Evolutionary conservation across 2,113 vertebrate species (phyloP).

Genomic region (Sylvilagus bachmani): DNA sequence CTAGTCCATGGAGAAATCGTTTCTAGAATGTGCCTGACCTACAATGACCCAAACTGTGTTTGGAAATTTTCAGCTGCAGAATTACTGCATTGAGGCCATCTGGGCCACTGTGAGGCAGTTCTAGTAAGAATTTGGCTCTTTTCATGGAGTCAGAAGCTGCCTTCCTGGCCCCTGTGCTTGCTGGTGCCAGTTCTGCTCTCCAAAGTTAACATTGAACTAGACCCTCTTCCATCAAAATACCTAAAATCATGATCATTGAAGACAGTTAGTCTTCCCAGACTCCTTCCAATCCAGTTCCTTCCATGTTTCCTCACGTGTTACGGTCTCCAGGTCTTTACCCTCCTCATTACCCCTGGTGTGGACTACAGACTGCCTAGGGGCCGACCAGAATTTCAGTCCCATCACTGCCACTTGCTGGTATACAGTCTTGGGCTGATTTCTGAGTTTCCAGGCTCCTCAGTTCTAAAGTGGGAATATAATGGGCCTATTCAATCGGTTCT

Average conservation of each 20-base stretch:
- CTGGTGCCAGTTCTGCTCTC: neutral
- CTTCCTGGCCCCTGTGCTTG: neutral
- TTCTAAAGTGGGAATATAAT: neutral
- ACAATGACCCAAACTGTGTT: neutral
- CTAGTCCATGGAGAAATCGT: neutral
- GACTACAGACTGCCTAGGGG: neutral
- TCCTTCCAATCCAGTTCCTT: neutral
- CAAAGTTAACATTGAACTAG: neutral
- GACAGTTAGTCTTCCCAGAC: neutral
- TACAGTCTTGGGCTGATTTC: neutral
- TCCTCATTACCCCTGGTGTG: neutral
- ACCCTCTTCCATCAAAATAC: neutral
- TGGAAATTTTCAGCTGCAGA: neutral
- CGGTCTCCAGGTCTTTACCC: neutral
- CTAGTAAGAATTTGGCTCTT: conserved; percentile 31
- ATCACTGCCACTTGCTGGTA: neutral
- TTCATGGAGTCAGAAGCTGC: neutral
- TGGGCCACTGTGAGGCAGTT: neutral
- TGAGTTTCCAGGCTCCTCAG: neutral
- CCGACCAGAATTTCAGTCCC: neutral
- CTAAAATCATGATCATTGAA: conserved; percentile 1
- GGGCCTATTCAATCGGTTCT: neutral
- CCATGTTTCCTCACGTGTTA: neutral
- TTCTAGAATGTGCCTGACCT: neutral
- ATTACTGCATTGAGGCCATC: neutral